Evolutionary conservation across 2,888 invertebrate species (phyloP).

Genomic region (Allophyes oxyacanthae): DNA sequence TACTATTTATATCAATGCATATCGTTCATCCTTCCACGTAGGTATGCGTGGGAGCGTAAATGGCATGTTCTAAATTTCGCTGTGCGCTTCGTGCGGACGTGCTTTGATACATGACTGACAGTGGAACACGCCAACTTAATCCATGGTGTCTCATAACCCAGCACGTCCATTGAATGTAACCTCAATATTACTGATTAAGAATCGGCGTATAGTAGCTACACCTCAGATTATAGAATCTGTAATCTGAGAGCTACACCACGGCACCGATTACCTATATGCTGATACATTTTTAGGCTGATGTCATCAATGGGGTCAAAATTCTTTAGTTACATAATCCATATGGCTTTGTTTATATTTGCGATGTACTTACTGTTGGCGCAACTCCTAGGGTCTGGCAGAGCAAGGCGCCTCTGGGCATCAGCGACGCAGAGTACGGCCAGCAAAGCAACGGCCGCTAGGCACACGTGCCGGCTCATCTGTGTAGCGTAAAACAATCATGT

Average conservation of each 20-base stretch:
- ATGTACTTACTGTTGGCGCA: slow-evolving; percentile 95
- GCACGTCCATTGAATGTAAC: slow-evolving; percentile 28
- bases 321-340: slow-evolving; percentile 14
- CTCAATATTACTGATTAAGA: slow-evolving; percentile 24
- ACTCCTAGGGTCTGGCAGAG: slow-evolving; percentile 96
- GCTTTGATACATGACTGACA: slow-evolving; percentile 19
- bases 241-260: too few relatives aligned
- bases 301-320: too few relatives aligned
- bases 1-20: too few relatives aligned
- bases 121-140: slow-evolving; percentile 15
- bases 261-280: too few relatives aligned
- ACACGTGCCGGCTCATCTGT: slow-evolving; percentile 84
- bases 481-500: slow-evolving; percentile 43
- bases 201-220: slow-evolving; percentile 1
- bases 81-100: slow-evolving; percentile 20
- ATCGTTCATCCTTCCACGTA: too few relatives aligned
- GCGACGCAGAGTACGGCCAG: slow-evolving; percentile 91
- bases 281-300: too few relatives aligned
- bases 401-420: slow-evolving; percentile 95
- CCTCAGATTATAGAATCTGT: too few relatives aligned
- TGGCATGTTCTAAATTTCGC: slow-evolving; percentile 24
- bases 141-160: slow-evolving; percentile 9
- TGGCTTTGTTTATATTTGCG: background rate
- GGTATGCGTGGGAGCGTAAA: slow-evolving; percentile 23
- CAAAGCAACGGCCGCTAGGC: slow-evolving; percentile 77